Evolutionary conservation across 1,140 invertebrate species (phyloP).

Genomic region (Geopemphigus sp.): DNA sequence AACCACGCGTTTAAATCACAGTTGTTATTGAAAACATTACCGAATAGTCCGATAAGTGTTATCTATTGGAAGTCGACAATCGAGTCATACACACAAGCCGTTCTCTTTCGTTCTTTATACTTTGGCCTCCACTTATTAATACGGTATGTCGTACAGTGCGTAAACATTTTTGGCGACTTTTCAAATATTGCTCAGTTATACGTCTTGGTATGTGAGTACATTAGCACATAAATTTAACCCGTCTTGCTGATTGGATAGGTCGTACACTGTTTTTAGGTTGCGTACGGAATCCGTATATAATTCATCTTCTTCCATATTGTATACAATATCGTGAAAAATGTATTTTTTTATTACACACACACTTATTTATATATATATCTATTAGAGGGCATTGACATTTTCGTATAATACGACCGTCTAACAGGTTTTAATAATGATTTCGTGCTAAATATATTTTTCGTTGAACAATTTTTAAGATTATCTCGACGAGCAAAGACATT

Average conservation of each 20-base stretch:
- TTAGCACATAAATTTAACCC: constrained; percentile 5
- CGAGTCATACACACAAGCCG: too few relatives aligned
- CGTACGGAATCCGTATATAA: background rate
- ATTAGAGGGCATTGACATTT: background rate
- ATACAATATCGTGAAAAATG: background rate
- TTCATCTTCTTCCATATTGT: background rate
- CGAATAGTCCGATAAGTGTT: too few relatives aligned
- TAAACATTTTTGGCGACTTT: constrained; percentile 17
- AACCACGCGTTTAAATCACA: too few relatives aligned
- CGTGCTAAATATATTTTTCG: background rate
- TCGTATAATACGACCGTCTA: background rate
- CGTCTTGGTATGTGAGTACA: background rate
- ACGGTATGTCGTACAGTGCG: background rate
- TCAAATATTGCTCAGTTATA: background rate
- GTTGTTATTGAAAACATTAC: too few relatives aligned
- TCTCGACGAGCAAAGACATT: background rate
- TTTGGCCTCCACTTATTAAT: too few relatives aligned
- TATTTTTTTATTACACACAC: background rate
- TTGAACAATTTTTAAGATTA: background rate
- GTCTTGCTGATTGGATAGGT: background rate
- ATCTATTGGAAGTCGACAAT: too few relatives aligned
- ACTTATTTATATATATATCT: background rate
- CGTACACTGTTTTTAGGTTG: too few relatives aligned
- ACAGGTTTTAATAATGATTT: background rate
- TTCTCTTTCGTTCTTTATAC: too few relatives aligned